Percentiles rank a stretch among this genome's conserved stretches.
These are phyloP conservation scores for Zosterops lateralis DNA, from an alignment of 2,113 vertebrate species.

Conservation along the genomic window DNA sequence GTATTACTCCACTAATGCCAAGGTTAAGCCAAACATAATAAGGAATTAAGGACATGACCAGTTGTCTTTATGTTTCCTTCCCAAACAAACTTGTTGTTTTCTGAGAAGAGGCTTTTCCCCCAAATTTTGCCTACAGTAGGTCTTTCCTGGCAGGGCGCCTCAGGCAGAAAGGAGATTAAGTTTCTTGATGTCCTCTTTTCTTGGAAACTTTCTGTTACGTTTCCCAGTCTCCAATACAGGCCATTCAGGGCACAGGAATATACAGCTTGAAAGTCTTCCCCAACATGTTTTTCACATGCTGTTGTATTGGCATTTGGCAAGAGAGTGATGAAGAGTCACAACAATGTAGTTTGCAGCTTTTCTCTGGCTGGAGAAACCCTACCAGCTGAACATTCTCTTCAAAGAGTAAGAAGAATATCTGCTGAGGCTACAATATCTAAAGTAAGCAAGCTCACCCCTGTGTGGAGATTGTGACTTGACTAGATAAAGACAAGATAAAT, in stretches of 20 bases:
- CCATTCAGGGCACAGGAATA: not conserved
- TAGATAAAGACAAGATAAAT: not conserved
- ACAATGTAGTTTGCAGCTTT: not conserved
- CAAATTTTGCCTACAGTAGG: not conserved
- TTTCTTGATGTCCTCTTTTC: constrained; percentile 1
- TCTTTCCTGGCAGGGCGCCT: constrained; percentile 9
- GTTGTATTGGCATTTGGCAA: not conserved
- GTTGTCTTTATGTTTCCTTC: not conserved
- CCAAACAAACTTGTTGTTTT: not conserved
- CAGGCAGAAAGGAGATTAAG: not conserved
- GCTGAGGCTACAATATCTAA: not conserved
- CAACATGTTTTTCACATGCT: not conserved
- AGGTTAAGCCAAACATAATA: not conserved
- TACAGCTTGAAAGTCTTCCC: not conserved
- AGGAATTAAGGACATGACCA: not conserved
- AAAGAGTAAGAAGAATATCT: not conserved
- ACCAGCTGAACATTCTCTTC: not conserved
- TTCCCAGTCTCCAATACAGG: not conserved
- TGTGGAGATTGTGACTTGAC: not conserved
- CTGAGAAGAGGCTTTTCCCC: not conserved
- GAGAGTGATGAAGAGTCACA: not conserved
- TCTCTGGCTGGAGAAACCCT: not conserved
- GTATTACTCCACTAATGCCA: not conserved
- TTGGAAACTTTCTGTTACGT: constrained; percentile 1
- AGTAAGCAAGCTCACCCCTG: not conserved